Evolutionary conservation across 2,888 invertebrate genomes (phyloP).

Genomic region (Drosophila paucipuncta): DNA sequence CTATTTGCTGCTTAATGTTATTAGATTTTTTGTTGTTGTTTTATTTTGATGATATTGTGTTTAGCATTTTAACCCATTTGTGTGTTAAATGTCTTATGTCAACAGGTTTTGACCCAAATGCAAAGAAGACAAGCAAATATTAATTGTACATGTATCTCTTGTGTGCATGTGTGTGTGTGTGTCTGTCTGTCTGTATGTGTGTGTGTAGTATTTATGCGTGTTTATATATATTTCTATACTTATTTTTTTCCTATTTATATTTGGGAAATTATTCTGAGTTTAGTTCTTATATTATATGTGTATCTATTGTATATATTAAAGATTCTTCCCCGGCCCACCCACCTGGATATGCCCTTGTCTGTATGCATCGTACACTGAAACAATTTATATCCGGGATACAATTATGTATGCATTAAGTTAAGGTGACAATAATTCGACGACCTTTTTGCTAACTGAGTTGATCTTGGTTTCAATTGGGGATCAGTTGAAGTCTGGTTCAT

Average conservation of each 20-base stretch:
- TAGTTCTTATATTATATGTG: too few relatives aligned
- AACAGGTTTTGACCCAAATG: slow-evolving; percentile 78
- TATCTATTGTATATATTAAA: too few relatives aligned
- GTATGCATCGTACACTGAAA: slow-evolving; percentile 9
- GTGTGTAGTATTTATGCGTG: not conserved
- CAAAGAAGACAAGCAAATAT: slow-evolving; percentile 24
- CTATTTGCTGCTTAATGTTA: slow-evolving; percentile 64
- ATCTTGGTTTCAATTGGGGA: slow-evolving; percentile 49
- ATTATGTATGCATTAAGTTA: slow-evolving; percentile 13
- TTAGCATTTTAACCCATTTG: slow-evolving; percentile 70
- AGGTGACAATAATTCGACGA: slow-evolving; percentile 33
- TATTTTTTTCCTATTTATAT: not conserved
- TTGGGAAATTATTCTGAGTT: not conserved
- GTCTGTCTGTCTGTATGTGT: not conserved
- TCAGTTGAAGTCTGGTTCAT: slow-evolving; percentile 16
- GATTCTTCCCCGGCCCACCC: not conserved
- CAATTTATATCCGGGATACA: slow-evolving; percentile 34
- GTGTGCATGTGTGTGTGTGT: not conserved
- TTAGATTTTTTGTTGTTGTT: slow-evolving; percentile 47
- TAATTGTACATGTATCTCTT: not conserved
- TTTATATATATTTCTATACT: not conserved
- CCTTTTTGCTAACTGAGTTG: slow-evolving; percentile 53
- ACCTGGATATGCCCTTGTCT: not conserved
- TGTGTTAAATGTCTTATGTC: slow-evolving; percentile 62
- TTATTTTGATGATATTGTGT: slow-evolving; percentile 56